Base-by-base conservation (phyloP, 2,888 invertebrate genomes). In the Labia minor region DNA sequence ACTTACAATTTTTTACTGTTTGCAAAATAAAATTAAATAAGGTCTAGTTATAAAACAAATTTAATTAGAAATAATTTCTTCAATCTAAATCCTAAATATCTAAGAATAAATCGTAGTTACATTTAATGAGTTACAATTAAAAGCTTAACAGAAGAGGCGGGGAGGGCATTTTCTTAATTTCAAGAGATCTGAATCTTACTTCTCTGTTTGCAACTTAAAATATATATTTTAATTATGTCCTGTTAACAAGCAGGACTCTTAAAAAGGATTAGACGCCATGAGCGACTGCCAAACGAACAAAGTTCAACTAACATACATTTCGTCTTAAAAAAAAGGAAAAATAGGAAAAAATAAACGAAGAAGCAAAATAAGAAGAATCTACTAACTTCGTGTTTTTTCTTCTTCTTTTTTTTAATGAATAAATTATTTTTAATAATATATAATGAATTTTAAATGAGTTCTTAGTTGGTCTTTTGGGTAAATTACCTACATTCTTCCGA, bases 201-300 rank as follows among this genome's bases (percentile, higher is more conserved):
- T 6, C 26, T 26, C 26, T 26, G 3, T 26, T n/a, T 26, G 3
- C 26, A 26, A 26, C 49, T 16, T 49, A 49, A 49, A 49, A 49
- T 49, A 49, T 49, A 49, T 49, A 49, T 49, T 49, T n/a, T 49
- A 49, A 49, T 49, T 49, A 49, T 49, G 49, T 49, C n/a, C 49
- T 49, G 49, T 16, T 49, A 49, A 49, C 49, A 49, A 49, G 49
- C 49, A 49, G 16, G 49, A 49, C 14, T n/a, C n/a, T n/a, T 11
- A 11, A 49, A n/a, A 49, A 49, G 16, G 49, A 49, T 49, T 49
- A 49, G 14, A n/a, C 3, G 26, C 26, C 26, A 26, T 8, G 26
- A 26, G 4, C 26, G 26, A 26, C 4, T 14, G 49, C 49, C 49
- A 49, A 49, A 49, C 14, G 49, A 49, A 14, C 49, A 49, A 49